These are phyloP conservation scores for Acleris cristana DNA, from an alignment of 2,888 invertebrate species.

Conservation along the genomic window DNA sequence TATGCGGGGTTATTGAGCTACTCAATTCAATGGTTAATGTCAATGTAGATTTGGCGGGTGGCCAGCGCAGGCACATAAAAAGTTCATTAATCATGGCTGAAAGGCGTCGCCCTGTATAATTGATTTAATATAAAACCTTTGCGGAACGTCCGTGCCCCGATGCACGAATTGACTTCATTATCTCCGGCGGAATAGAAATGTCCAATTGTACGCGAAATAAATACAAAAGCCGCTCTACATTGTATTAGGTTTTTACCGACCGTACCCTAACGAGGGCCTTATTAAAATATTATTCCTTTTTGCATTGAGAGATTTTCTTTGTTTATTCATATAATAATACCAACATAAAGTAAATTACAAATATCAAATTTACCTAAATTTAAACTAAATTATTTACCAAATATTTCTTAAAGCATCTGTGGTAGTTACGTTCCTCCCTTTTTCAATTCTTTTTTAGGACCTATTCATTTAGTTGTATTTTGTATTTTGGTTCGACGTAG, in stretches of 20 bases:
- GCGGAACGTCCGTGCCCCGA: conserved; percentile 33
- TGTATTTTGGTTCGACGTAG: too few relatives aligned
- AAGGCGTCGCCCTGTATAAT: conserved; percentile 51
- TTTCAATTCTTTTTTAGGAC: too few relatives aligned
- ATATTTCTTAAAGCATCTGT: too few relatives aligned
- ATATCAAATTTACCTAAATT: too few relatives aligned
- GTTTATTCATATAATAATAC: too few relatives aligned
- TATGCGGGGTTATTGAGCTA: conserved; percentile 44
- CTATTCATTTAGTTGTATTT: too few relatives aligned
- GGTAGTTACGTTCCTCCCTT: too few relatives aligned
- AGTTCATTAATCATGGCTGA: conserved; percentile 61
- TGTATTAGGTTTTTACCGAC: conserved; percentile 21
- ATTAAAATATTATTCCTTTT: too few relatives aligned
- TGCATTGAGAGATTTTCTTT: too few relatives aligned
- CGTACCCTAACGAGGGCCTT: conserved; percentile 12
- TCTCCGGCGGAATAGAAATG: conserved; percentile 34
- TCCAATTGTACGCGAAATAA: conserved; percentile 21
- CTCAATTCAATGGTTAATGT: conserved; percentile 59
- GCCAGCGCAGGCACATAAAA: conserved; percentile 59
- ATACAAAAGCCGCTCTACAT: conserved; percentile 20
- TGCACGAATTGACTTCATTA: conserved; percentile 36
- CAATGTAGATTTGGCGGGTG: conserved; percentile 62
- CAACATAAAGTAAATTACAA: too few relatives aligned
- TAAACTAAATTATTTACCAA: too few relatives aligned
- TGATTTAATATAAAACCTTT: conserved; percentile 55